Conservation (phyloP, 2,113 vertebrate genomes). For the Actenoides lindsayi region DNA sequence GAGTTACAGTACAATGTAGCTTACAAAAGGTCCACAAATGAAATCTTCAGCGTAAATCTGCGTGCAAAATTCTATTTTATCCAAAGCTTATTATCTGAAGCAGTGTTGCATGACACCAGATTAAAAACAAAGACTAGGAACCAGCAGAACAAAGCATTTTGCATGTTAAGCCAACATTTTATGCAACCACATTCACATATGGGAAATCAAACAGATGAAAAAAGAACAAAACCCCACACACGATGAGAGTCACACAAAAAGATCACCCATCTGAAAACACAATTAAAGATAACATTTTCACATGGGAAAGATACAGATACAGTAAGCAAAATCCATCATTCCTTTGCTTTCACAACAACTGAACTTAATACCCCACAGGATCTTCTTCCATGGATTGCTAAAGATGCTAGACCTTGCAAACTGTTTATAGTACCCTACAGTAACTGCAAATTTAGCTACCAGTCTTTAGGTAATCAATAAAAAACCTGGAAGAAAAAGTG, state of each 20-base stretch:
- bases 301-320: neutral
- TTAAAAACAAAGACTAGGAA: neutral
- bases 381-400: neutral
- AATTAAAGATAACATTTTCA: neutral
- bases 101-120: neutral
- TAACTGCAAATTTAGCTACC: conserved; percentile 3
- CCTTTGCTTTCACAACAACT: neutral
- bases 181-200: neutral
- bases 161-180: neutral
- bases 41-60: conserved; percentile 5
- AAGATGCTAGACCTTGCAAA: neutral
- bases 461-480: neutral
- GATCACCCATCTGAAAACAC: neutral
- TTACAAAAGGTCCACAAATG: neutral
- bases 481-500: neutral
- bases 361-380: neutral
- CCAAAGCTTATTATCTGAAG: conserved; percentile 31
- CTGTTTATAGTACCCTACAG: neutral
- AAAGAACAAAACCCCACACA: neutral
- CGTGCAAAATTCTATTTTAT: neutral
- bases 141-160: neutral
- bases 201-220: neutral
- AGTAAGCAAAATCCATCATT: neutral
- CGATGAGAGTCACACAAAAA: neutral
- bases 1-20: neutral